Conservation (phyloP, 2,888 invertebrate genomes). For the Euplagia quadripunctaria region DNA sequence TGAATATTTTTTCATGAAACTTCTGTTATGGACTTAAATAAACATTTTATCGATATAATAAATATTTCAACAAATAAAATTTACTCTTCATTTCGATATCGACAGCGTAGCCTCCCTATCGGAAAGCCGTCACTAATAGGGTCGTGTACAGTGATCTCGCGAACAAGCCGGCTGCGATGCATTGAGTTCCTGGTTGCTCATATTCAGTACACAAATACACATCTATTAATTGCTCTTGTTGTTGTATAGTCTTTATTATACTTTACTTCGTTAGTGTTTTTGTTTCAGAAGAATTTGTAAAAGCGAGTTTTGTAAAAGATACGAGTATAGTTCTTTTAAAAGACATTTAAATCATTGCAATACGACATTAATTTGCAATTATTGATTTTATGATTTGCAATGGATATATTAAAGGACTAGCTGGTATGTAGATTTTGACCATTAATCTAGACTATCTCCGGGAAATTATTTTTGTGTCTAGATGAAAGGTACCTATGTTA, state of each 20-base stretch:
- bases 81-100: constrained; percentile 41
- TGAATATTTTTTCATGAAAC: too few relatives aligned
- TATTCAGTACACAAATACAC: constrained; percentile 1
- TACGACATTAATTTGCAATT: background rate
- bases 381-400: background rate
- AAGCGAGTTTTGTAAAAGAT: background rate
- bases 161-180: constrained; percentile 69
- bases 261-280: background rate
- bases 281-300: background rate
- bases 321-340: background rate
- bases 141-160: constrained; percentile 73
- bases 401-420: background rate
- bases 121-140: constrained; percentile 73
- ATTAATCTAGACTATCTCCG: too few relatives aligned
- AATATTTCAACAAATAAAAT: background rate
- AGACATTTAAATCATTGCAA: background rate
- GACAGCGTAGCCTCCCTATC: constrained; percentile 49
- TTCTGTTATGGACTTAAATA: background rate
- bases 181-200: constrained; percentile 50
- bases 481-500: too few relatives aligned
- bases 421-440: too few relatives aligned
- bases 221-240: constrained; percentile 2
- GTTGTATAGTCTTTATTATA: background rate
- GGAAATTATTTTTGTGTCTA: too few relatives aligned
- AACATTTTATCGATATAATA: background rate